Conservation (phyloP, 2,888 invertebrate genomes). For the Xanthia icteritia region DNA sequence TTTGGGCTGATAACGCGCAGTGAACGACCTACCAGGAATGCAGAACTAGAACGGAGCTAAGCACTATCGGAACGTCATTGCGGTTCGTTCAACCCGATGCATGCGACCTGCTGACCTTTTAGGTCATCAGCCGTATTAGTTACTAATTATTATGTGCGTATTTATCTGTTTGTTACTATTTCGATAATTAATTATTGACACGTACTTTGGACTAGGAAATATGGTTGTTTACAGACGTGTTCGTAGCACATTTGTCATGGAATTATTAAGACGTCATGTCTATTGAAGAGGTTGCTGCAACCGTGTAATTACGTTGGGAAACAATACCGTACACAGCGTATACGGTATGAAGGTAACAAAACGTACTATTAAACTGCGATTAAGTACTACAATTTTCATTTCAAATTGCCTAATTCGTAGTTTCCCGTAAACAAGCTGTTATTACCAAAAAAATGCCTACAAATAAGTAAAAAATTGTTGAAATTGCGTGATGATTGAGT, state of each 20-base stretch:
- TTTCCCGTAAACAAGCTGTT: constrained; percentile 49
- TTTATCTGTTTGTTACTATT: constrained; percentile 66
- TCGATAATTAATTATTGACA: constrained; percentile 52
- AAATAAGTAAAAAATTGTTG: constrained; percentile 18
- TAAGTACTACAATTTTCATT: constrained; percentile 50
- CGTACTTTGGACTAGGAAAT: constrained; percentile 48
- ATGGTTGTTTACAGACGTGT: constrained; percentile 37
- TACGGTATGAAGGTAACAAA: constrained; percentile 35
- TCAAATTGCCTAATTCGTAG: constrained; percentile 37
- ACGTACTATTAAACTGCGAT: no score
- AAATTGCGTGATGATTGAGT: constrained; percentile 36
- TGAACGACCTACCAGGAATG: constrained; percentile 74
- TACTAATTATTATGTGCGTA: constrained; percentile 64
- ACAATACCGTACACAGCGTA: constrained; percentile 42
- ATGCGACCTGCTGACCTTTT: constrained; percentile 77
- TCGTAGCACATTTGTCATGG: constrained; percentile 35
- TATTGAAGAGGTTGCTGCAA: constrained; percentile 47
- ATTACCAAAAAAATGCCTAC: constrained; percentile 29
- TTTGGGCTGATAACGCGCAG: constrained; percentile 68
- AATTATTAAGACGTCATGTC: constrained; percentile 53
- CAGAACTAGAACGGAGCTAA: constrained; percentile 71
- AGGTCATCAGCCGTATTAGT: constrained; percentile 64
- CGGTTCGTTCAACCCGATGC: constrained; percentile 79
- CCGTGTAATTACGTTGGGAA: constrained; percentile 51
- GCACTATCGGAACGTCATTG: constrained; percentile 67